phyloP scores from a whole-genome alignment of 2,797 vertebrate species.

The Cynopterus sphinx region DNA sequence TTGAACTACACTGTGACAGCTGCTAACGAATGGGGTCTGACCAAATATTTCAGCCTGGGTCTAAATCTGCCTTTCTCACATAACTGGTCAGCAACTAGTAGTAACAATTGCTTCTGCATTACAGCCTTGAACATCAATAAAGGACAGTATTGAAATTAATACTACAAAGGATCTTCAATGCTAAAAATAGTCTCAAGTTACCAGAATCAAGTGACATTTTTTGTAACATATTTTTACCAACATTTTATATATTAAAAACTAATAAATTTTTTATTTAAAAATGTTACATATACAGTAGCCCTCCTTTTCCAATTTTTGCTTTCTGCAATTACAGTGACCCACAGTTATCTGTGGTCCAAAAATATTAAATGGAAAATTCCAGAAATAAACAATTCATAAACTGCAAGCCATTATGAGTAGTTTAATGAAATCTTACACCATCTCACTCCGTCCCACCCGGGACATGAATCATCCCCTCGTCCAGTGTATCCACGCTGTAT shows the following conservation, averaged over 20 bases:
- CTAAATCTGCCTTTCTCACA: background rate
- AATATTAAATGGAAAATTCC: no score
- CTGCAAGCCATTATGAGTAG: no score
- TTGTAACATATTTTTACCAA: background rate
- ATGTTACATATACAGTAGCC: background rate
- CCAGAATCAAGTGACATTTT: background rate
- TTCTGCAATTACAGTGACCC: no score
- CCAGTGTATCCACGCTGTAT: no score
- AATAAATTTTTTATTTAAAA: background rate
- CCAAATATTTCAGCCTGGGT: background rate
- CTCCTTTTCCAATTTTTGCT: no score
- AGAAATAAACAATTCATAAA: no score
- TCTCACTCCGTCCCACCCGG: no score
- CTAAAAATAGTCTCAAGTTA: background rate
- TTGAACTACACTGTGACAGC: background rate
- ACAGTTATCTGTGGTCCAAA: no score
- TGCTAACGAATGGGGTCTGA: background rate
- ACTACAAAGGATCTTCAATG: slow-evolving; percentile 2
- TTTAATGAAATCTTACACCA: no score
- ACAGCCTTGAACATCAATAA: background rate
- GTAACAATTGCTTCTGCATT: background rate
- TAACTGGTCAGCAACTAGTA: background rate
- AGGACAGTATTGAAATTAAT: background rate
- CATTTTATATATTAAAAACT: background rate
- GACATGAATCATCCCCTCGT: no score